Evolutionary conservation across 2,888 invertebrate species (phyloP).

Genomic region (Microctonus aethiopoides): DNA sequence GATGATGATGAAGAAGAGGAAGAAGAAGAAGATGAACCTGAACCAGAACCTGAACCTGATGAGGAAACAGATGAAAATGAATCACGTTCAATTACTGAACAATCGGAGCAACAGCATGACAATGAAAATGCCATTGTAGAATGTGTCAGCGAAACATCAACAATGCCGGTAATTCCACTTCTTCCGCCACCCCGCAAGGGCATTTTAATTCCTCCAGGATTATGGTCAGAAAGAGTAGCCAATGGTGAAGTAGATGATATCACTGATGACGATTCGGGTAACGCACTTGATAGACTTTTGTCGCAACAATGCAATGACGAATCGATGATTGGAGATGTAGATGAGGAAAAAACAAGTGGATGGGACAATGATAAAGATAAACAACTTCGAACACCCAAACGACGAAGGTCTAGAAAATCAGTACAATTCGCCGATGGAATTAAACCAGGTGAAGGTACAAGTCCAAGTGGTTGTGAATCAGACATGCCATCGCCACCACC

Average conservation of each 20-base stretch:
- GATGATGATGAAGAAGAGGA: slow-evolving; percentile 49
- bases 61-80: slow-evolving; percentile 41
- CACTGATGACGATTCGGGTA: background rate
- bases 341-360: slow-evolving; percentile 32
- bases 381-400: slow-evolving; percentile 35
- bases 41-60: slow-evolving; percentile 38
- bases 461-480: slow-evolving; percentile 71
- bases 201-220: slow-evolving; percentile 70
- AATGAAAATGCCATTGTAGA: background rate
- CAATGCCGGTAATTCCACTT: slow-evolving; percentile 39
- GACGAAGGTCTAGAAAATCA: slow-evolving; percentile 57
- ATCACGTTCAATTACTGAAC: background rate
- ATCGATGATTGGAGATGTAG: background rate
- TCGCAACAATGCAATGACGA: background rate
- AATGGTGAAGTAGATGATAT: slow-evolving; percentile 53
- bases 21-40: slow-evolving; percentile 39
- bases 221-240: slow-evolving; percentile 64
- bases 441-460: slow-evolving; percentile 72
- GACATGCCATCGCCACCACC: slow-evolving; percentile 74
- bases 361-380: slow-evolving; percentile 38
- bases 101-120: background rate
- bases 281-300: background rate
- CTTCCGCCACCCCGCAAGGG: slow-evolving; percentile 70
- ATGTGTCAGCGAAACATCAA: background rate
- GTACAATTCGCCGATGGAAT: slow-evolving; percentile 75